Evolutionary conservation across 2,113 vertebrate species (phyloP).

Genomic region (Coreoperca whiteheadi): DNA sequence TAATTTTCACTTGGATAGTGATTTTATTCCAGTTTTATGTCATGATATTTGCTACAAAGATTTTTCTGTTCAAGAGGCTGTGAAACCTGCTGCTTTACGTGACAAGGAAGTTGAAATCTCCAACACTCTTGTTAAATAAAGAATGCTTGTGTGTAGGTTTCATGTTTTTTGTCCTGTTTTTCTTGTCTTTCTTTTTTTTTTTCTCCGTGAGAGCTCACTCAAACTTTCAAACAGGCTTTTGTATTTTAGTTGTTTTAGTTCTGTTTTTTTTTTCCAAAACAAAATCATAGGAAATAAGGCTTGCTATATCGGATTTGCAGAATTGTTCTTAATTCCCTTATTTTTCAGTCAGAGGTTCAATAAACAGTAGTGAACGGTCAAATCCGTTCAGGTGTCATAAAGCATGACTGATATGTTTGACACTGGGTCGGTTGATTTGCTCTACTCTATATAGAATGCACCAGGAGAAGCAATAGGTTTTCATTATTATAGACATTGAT

Average conservation of each 20-base stretch:
- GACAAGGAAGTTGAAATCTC: conserved; percentile 35
- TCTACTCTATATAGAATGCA: conserved; percentile 19
- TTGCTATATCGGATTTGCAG: background rate
- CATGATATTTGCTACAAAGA: conserved; percentile 63
- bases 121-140: conserved; percentile 20
- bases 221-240: conserved; percentile 23
- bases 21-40: conserved; percentile 62
- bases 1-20: conserved; percentile 71
- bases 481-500: conserved; percentile 73
- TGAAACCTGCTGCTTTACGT: conserved; percentile 31
- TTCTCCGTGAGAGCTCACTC: background rate
- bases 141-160: background rate
- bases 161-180: background rate
- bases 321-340: background rate
- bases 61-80: conserved; percentile 45
- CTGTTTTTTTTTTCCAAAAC: background rate
- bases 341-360: background rate
- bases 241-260: background rate
- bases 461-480: conserved; percentile 48
- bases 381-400: conserved; percentile 41
- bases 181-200: background rate
- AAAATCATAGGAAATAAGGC: background rate
- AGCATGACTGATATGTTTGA: conserved; percentile 43
- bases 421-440: conserved; percentile 45
- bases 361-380: conserved; percentile 39